phyloP scores from a whole-genome alignment of 2,888 invertebrate species.

The Brachycybe producta region DNA sequence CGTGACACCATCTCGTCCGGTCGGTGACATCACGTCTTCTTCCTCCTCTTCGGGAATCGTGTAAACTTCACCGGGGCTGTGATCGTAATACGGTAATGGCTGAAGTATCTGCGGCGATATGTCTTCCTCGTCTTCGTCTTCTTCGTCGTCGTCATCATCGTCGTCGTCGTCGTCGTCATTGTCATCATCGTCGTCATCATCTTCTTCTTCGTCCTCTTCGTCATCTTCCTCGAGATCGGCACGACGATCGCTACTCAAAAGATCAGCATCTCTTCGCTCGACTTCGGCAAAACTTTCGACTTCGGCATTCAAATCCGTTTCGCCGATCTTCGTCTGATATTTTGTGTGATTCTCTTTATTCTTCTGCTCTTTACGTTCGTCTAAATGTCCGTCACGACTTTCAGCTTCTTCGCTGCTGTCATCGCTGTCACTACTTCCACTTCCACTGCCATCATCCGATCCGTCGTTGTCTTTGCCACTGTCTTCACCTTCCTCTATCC shows the following conservation, averaged over 20 bases:
- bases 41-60: constrained; percentile 41
- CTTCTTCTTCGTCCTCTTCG: constrained; percentile 14
- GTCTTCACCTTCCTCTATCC: constrained; percentile 7
- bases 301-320: not conserved
- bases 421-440: too few species aligned
- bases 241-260: too few species aligned
- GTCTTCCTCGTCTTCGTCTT: constrained; percentile 21
- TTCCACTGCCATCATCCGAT: not conserved
- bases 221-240: constrained; percentile 17
- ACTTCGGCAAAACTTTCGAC: constrained; percentile 4
- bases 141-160: constrained; percentile 23
- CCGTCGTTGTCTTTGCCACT: not conserved
- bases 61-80: constrained; percentile 39
- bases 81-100: constrained; percentile 30
- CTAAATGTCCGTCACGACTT: too few species aligned
- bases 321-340: not conserved
- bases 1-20: constrained; percentile 37
- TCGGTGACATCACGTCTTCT: constrained; percentile 38
- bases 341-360: constrained; percentile 9
- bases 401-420: too few species aligned
- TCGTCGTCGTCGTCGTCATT: constrained; percentile 16
- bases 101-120: constrained; percentile 13
- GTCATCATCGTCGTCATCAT: constrained; percentile 12
- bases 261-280: too few species aligned
- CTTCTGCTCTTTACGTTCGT: constrained; percentile 7